phyloP scores from a whole-genome alignment of 2,113 vertebrate genomes.

The Paedocypris sp. region DNA sequence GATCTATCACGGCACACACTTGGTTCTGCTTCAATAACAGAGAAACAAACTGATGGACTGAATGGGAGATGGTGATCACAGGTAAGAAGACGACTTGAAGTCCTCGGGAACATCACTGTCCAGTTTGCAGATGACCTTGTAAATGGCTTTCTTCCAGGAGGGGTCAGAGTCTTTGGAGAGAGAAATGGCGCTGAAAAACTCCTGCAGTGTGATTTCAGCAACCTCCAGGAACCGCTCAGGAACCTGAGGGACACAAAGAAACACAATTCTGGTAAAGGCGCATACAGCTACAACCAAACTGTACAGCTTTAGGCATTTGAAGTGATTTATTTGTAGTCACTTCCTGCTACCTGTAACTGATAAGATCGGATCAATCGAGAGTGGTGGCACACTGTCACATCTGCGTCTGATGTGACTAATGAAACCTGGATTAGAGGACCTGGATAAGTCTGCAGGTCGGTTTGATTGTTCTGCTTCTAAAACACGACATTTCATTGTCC shows the following conservation, averaged over 20 bases:
- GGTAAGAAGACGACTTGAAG: constrained; percentile 75
- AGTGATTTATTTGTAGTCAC: too few relatives aligned
- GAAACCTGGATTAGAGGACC: too few relatives aligned
- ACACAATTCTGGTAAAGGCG: neutral
- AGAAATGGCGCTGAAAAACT: constrained; percentile 84
- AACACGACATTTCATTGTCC: constrained; percentile 46
- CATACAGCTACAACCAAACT: neutral
- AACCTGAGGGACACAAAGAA: constrained; percentile 61
- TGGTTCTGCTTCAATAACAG: too few relatives aligned
- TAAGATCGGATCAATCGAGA: too few relatives aligned
- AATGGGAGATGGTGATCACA: constrained; percentile 51
- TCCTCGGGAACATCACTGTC: constrained; percentile 84
- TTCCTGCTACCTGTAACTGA: too few relatives aligned
- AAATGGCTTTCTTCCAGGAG: constrained; percentile 97
- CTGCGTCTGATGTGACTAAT: too few relatives aligned
- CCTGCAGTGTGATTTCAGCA: constrained; percentile 78
- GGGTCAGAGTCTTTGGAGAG: constrained; percentile 79
- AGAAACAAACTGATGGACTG: too few relatives aligned
- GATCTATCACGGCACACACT: too few relatives aligned
- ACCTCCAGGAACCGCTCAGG: constrained; percentile 86
- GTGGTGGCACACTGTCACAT: too few relatives aligned
- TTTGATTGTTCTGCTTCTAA: constrained; percentile 34
- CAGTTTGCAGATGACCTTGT: constrained; percentile 96
- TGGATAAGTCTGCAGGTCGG: neutral
- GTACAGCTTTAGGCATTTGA: too few relatives aligned